Conservation (phyloP, 2,797 vertebrate species). For the Pyrocephalus nanus region DNA sequence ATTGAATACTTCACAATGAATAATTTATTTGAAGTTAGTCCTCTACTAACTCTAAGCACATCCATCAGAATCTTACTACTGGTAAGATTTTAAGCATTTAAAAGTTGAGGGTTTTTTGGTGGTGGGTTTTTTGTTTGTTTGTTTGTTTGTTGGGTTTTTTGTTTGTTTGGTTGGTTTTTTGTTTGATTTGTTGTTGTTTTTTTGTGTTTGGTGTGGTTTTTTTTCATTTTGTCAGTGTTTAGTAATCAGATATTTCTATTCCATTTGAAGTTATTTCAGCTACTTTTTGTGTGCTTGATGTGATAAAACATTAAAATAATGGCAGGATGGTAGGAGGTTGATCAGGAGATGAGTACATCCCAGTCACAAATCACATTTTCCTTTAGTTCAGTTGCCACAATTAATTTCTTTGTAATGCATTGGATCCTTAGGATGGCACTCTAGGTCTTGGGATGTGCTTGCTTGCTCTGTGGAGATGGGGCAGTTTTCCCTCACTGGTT, state of each 20-base stretch:
- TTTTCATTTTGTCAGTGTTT: background rate
- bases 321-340: background rate
- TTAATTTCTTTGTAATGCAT: background rate
- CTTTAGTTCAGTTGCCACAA: background rate
- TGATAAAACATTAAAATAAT: background rate
- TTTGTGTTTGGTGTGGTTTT: too few relatives aligned
- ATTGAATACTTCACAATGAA: conserved; percentile 18
- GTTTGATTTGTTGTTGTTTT: background rate
- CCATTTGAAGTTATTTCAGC: background rate
- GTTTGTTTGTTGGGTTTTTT: too few relatives aligned
- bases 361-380: background rate
- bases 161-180: background rate
- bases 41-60: background rate
- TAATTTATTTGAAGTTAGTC: background rate
- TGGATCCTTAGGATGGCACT: too few relatives aligned
- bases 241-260: background rate
- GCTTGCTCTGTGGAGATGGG: background rate
- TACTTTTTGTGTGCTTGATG: background rate
- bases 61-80: background rate
- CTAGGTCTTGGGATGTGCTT: background rate
- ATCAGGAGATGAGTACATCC: background rate
- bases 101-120: rapidly evolving
- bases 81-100: background rate
- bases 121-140: background rate
- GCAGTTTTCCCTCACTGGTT: background rate